Evolutionary conservation across 2,113 vertebrate genomes (phyloP).

Genomic region (Pitta sordida): DNA sequence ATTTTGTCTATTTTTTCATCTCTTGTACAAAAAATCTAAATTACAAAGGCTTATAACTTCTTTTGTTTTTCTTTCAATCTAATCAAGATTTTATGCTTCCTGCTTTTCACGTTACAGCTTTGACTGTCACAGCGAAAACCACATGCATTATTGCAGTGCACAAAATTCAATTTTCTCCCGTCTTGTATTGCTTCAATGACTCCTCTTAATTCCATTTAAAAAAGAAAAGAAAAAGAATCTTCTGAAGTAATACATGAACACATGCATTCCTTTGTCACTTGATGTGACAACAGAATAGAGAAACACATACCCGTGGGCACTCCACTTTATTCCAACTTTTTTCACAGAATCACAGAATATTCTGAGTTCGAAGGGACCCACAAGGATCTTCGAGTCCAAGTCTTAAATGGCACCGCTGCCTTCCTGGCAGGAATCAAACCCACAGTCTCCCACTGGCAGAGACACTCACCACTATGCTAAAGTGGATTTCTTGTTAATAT

Average conservation of each 20-base stretch:
- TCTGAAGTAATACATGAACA: not conserved
- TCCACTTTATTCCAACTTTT: not conserved
- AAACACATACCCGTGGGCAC: not conserved
- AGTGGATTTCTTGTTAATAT: too few relatives aligned
- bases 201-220: not conserved
- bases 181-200: conserved; percentile 20
- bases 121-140: not conserved
- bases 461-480: too few relatives aligned
- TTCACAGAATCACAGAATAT: too few relatives aligned
- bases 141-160: not conserved
- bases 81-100: conserved; percentile 11
- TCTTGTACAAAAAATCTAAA: not conserved
- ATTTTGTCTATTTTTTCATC: not conserved
- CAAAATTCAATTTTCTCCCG: conserved; percentile 8
- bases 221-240: not conserved
- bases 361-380: too few relatives aligned
- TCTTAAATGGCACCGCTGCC: too few relatives aligned
- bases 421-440: too few relatives aligned
- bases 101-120: not conserved
- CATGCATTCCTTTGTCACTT: not conserved
- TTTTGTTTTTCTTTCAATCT: conserved; percentile 5
- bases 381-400: too few relatives aligned
- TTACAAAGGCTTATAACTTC: not conserved
- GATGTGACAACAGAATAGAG: not conserved
- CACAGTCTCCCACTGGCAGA: too few relatives aligned